Conservation (phyloP, 2,797 vertebrate genomes). For the Aythya fuligula region DNA sequence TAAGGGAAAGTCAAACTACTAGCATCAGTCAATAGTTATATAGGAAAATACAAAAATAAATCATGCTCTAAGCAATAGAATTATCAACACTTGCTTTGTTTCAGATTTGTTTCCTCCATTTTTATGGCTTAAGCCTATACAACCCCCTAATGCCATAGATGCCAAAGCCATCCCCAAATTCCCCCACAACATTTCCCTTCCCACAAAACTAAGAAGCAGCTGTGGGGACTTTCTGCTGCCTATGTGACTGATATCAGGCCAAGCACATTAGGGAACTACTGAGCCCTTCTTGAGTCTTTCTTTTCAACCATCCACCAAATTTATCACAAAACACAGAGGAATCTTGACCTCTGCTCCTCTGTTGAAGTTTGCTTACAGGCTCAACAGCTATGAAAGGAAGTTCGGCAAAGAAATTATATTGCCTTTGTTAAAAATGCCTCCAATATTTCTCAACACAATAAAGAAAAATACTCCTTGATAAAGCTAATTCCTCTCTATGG, state of each 20-base stretch:
- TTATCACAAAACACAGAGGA: not conserved
- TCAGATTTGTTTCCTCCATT: not conserved
- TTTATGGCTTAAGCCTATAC: not conserved
- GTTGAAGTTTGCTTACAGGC: not conserved
- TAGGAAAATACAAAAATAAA: not conserved
- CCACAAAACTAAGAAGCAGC: not conserved
- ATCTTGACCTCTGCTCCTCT: not conserved
- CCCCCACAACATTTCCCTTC: not conserved
- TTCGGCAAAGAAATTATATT: rapidly evolving
- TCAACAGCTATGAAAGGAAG: not conserved
- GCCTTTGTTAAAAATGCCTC: not conserved
- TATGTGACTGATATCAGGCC: not conserved
- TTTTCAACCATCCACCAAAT: not conserved
- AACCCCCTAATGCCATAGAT: rapidly evolving
- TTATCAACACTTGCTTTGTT: not conserved
- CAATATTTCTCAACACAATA: not conserved
- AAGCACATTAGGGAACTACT: not conserved
- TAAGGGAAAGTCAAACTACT: not conserved
- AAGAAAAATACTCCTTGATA: not conserved
- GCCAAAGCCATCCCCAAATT: not conserved
- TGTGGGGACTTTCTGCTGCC: rapidly evolving
- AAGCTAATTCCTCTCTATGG: not conserved
- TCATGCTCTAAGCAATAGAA: not conserved
- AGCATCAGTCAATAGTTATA: not conserved
- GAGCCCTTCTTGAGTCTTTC: not conserved